Conservation (phyloP, 1,140 invertebrate species). For the Drosophila pachea region DNA sequence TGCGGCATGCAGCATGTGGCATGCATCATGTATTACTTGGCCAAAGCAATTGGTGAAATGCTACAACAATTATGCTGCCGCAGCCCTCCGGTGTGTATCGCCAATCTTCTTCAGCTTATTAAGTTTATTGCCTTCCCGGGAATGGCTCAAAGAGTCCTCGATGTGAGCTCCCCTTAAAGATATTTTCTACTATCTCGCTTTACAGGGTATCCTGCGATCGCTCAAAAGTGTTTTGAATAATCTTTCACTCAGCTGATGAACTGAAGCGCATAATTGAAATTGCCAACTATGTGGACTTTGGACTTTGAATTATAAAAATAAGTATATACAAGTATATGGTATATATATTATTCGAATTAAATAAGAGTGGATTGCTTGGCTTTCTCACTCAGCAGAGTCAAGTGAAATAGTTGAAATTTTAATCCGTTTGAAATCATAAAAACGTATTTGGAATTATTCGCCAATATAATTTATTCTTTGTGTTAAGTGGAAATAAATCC, state of each 20-base stretch:
- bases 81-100: slow-evolving; percentile 2
- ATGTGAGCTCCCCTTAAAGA: neutral
- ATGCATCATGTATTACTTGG: slow-evolving; percentile 26
- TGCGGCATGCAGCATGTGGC: slow-evolving; percentile 19
- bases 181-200: too few species aligned
- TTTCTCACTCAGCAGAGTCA: too few species aligned
- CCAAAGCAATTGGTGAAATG: slow-evolving; percentile 54
- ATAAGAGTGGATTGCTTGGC: too few species aligned
- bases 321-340: neutral
- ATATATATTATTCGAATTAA: too few species aligned
- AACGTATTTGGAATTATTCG: neutral
- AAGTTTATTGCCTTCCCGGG: too few species aligned
- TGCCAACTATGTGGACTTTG: slow-evolving; percentile 13
- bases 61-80: slow-evolving; percentile 52
- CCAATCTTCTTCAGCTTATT: too few species aligned
- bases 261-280: slow-evolving; percentile 64
- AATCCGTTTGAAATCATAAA: too few species aligned
- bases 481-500: neutral
- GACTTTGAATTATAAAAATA: neutral
- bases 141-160: too few species aligned
- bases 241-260: slow-evolving; percentile 15
- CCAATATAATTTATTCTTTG: neutral
- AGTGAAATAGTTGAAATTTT: too few species aligned
- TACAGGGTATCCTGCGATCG: neutral
- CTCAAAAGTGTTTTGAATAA: too few species aligned